phyloP scores from a whole-genome alignment of 2,113 vertebrate genomes.

The Oxyruncus cristatus region DNA sequence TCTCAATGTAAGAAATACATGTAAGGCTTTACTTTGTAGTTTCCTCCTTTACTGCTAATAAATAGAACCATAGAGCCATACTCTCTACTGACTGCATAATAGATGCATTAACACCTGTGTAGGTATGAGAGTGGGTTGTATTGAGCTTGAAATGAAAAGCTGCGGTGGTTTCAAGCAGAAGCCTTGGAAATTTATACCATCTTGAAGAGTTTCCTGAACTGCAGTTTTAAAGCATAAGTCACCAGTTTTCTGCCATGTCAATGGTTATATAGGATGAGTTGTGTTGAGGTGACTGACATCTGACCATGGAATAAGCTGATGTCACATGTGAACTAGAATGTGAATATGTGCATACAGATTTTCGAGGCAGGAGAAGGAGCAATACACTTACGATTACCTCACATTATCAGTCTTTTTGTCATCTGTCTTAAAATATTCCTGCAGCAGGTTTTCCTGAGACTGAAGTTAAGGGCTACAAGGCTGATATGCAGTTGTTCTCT shows the following conservation, averaged over 20 bases:
- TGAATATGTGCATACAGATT: not conserved
- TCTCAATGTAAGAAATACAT: not conserved
- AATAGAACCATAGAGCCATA: rapidly evolving
- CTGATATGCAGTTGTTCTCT: not conserved
- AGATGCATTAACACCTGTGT: not conserved
- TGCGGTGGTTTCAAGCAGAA: not conserved
- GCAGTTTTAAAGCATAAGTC: not conserved
- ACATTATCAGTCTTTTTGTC: not conserved
- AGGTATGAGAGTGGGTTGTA: not conserved
- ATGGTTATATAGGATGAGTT: not conserved
- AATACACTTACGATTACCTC: not conserved
- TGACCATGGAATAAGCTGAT: not conserved
- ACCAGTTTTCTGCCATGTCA: not conserved
- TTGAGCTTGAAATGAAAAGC: not conserved
- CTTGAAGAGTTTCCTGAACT: not conserved
- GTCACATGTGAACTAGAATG: not conserved
- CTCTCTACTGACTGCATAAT: not conserved
- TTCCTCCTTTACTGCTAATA: not conserved
- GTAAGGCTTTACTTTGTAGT: not conserved
- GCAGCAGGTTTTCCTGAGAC: not conserved
- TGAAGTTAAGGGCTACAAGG: not conserved
- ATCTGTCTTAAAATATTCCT: not conserved
- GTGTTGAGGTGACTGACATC: not conserved
- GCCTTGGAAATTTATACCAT: not conserved
- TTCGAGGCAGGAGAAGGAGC: not conserved